Evolutionary conservation across 1,140 invertebrate genomes (phyloP), one percentile per base, ranked within the genome.

Genomic region (Drosophila arizonae): DNA sequence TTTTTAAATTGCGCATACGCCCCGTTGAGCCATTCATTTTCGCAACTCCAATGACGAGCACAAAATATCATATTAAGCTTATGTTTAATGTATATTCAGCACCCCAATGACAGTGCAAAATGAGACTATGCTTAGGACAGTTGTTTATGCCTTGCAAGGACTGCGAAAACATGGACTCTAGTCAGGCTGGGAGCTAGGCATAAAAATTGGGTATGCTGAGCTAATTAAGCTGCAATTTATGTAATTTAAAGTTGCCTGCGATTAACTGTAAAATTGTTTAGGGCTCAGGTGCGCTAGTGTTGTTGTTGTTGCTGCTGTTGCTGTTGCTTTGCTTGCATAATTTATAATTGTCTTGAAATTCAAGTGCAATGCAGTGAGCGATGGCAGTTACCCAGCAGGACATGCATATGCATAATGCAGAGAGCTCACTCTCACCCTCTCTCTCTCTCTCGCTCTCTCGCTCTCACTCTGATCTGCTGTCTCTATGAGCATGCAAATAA

Each of bases 1-100:
- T 24, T 87, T 87, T 87, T 63, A 76, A 87, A 88, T 87, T 87
- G 75, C 82, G 79, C 60, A 79, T 79, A 82, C 82, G 84, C 84
- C 82, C 69, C 68, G 62, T 63, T 54, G 26, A 63, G 69, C 71
- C 57, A 67, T 68, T 70, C 45, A 79, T 76, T 73, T 54, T 10
- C 17, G 48, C 48, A 15, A 57, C 54, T 64, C 6, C 28, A 63
- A 51, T 24, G 28, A 45, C 50, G 33, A 11, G 28, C 57, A 33
- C 43, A 30, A 48, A 50, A 33, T 11, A 33, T 21, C 33, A 15
- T 11, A 55, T 36, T 54, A 64, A 10, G 61, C 24, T 15, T 13
- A 28, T 28, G 46, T 36, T 43, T 17, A 24, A 24, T 55, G n/a
- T 21, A 30, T 10, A 28, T n/a, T 11, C 21, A 17, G 17, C 17